phyloP scores from a whole-genome alignment of 2,888 invertebrate genomes.

The Drosophila peninsularis region DNA sequence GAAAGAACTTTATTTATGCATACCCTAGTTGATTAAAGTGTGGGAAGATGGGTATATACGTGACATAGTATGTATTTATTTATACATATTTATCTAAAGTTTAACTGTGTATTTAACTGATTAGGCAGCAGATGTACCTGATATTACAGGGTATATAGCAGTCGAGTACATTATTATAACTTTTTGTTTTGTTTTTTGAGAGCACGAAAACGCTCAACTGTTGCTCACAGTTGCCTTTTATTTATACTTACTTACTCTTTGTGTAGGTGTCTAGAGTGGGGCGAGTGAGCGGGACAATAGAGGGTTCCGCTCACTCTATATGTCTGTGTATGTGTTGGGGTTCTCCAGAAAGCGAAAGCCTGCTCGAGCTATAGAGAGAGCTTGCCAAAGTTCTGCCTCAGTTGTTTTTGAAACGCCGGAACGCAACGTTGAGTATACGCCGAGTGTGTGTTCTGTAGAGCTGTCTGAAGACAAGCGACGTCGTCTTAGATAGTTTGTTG shows the following conservation, averaged over 20 bases:
- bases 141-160: conserved; percentile 5
- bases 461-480: conserved; percentile 10
- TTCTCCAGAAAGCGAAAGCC: conserved; percentile 73
- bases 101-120: too few relatives aligned
- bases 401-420: conserved; percentile 65
- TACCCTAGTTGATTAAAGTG: conserved; percentile 1
- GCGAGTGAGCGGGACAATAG: background rate
- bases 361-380: conserved; percentile 29
- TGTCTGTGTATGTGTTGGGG: background rate
- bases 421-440: conserved; percentile 59
- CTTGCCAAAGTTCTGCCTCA: conserved; percentile 35
- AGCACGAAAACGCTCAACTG: conserved; percentile 50
- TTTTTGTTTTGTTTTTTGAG: conserved; percentile 16
- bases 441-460: conserved; percentile 19
- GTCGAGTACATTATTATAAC: background rate
- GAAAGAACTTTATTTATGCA: conserved; percentile 28
- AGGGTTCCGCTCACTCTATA: background rate
- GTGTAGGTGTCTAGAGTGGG: conserved; percentile 4
- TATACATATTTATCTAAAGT: too few relatives aligned
- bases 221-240: conserved; percentile 53
- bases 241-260: conserved; percentile 56
- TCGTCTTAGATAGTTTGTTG: conserved; percentile 29
- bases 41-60: background rate
- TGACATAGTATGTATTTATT: too few relatives aligned
- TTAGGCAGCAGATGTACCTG: too few relatives aligned